phyloP scores from a whole-genome alignment of 2,888 invertebrate genomes.

The Synanthedon andrenaeformis region DNA sequence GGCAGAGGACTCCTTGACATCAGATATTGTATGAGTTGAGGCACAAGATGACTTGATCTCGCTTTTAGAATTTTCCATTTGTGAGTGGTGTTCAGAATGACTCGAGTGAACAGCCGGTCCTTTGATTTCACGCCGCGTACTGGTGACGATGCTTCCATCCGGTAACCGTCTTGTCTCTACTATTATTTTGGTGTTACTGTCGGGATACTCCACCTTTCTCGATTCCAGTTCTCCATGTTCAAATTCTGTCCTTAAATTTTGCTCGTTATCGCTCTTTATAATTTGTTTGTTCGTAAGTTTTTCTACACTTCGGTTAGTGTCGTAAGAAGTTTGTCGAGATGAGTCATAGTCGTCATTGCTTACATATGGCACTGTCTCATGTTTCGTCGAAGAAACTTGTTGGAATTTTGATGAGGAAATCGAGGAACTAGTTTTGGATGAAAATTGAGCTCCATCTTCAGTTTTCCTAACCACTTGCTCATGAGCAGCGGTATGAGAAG shows the following conservation, averaged over 20 bases:
- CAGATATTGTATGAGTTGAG: conserved; percentile 29
- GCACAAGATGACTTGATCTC: conserved; percentile 37
- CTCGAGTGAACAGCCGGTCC: conserved; percentile 38
- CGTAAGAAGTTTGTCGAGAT: conserved; percentile 19
- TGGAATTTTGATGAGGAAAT: conserved; percentile 42
- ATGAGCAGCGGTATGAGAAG: conserved; percentile 42
- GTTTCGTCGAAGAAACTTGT: conserved; percentile 40
- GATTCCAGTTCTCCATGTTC: conserved; percentile 65
- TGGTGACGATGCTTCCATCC: conserved; percentile 77
- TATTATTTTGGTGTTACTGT: conserved; percentile 75
- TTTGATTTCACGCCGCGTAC: conserved; percentile 75
- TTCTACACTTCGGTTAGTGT: conserved; percentile 35
- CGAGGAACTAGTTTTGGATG: conserved; percentile 47
- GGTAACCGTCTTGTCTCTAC: conserved; percentile 76
- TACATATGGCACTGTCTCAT: conserved; percentile 44
- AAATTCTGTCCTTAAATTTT: conserved; percentile 24
- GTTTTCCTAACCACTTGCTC: conserved; percentile 49
- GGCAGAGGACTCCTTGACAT: conserved; percentile 30
- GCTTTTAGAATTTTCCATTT: conserved; percentile 29
- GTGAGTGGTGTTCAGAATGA: conserved; percentile 40
- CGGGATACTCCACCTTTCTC: conserved; percentile 71
- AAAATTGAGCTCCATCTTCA: conserved; percentile 47
- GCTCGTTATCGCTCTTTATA: conserved; percentile 28
- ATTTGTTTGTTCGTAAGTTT: conserved; percentile 17
- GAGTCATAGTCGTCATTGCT: conserved; percentile 34